These are phyloP conservation scores for Microchrysa polita DNA, from an alignment of 2,888 invertebrate species.

Conservation along the genomic window DNA sequence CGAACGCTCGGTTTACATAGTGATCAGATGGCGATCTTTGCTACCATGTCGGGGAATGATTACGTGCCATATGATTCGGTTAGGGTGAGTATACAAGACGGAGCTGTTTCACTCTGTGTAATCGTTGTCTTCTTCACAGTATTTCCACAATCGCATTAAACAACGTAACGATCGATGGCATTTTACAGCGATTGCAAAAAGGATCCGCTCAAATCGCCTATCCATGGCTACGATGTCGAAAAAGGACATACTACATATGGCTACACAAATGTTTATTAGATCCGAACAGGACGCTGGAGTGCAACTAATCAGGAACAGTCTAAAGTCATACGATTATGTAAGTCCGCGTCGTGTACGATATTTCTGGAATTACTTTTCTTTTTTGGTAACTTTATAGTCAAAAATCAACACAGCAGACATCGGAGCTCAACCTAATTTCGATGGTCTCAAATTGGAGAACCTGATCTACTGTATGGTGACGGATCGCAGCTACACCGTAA, in stretches of 20 bases:
- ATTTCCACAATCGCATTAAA: background rate
- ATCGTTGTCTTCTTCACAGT: constrained; percentile 4
- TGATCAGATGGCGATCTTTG: constrained; percentile 45
- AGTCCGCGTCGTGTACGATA: too few relatives aligned
- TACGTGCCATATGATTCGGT: constrained; percentile 34
- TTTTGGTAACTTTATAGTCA: background rate
- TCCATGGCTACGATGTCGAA: background rate
- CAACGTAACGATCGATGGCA: background rate
- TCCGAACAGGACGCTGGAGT: background rate
- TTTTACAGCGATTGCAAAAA: constrained; percentile 3
- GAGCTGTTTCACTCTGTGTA: too few relatives aligned
- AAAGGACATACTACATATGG: background rate
- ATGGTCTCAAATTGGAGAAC: too few relatives aligned
- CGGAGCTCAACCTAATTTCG: too few relatives aligned
- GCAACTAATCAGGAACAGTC: background rate
- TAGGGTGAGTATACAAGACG: constrained; percentile 24
- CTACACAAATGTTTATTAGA: background rate
- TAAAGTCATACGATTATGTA: constrained; percentile 34
- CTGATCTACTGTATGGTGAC: too few relatives aligned
- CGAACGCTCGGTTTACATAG: constrained; percentile 18
- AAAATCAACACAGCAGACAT: background rate
- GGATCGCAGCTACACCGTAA: too few relatives aligned
- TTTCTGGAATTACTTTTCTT: background rate
- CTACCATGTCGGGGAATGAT: constrained; percentile 49
- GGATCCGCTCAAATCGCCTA: background rate